Conservation (phyloP, 2,113 vertebrate genomes). For the Osmerus mordax region DNA sequence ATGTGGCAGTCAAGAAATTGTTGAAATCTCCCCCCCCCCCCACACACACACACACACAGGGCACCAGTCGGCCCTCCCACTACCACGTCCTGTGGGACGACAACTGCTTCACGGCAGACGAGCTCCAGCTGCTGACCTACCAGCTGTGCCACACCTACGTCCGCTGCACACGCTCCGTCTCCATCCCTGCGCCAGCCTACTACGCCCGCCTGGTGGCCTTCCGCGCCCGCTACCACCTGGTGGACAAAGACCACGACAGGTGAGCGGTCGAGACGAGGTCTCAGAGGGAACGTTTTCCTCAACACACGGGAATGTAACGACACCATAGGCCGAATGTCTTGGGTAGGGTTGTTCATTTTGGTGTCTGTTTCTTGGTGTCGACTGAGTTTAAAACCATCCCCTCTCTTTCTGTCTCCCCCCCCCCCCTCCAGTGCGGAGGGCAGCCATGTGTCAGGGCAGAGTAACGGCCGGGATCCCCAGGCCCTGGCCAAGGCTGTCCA, state of each 20-base stretch:
- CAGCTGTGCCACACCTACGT: conserved; percentile 98
- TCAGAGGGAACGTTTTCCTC: too few relatives aligned
- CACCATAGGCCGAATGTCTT: too few relatives aligned
- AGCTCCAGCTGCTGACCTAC: conserved; percentile 95
- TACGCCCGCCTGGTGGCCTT: conserved; percentile 96
- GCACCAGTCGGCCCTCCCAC: conserved; percentile 97
- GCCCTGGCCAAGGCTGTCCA: conserved; percentile 97
- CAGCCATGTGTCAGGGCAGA: conserved; percentile 97
- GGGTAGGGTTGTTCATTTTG: too few relatives aligned
- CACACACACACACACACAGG: conserved; percentile 63
- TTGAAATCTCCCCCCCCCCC: not conserved
- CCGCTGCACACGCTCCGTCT: conserved; percentile 93
- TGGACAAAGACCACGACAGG: conserved; percentile 99
- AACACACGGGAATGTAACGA: too few relatives aligned
- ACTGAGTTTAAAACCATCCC: not conserved
- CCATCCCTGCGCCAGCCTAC: conserved; percentile 96
- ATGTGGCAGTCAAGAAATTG: not conserved
- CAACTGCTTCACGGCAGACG: conserved; percentile 97
- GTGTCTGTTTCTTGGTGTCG: not conserved
- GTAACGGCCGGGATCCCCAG: conserved; percentile 95
- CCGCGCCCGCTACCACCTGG: conserved; percentile 93
- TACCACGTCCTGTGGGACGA: conserved; percentile 99
- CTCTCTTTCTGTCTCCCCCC: conserved; percentile 7
- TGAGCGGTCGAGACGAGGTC: conserved; percentile 35
- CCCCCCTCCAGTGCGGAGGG: conserved; percentile 85